A percentile compares a stretch with the other conserved stretches of the same genome.
These are phyloP conservation scores for Periparus ater DNA, from an alignment of 2,797 vertebrate genomes.

Conservation along the genomic window DNA sequence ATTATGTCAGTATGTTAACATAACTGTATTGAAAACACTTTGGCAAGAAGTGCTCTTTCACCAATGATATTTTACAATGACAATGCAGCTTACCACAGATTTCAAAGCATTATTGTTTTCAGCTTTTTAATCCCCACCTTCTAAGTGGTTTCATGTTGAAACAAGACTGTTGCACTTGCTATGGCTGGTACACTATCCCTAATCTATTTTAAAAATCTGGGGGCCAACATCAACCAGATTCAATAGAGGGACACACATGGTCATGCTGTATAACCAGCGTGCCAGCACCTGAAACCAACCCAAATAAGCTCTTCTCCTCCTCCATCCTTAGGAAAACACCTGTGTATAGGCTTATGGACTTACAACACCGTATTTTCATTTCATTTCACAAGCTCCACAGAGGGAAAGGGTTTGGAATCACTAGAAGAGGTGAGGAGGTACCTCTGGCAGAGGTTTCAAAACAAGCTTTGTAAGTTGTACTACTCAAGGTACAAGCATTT, in stretches of 20 bases:
- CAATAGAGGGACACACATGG: not conserved
- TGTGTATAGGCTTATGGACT: not conserved
- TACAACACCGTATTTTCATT: not conserved
- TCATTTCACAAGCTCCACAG: not conserved
- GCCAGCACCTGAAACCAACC: not conserved
- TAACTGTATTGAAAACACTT: slow-evolving; percentile 20
- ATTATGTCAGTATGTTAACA: not conserved
- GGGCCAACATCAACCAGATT: not conserved
- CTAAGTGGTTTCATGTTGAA: not conserved
- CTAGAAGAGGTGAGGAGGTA: not conserved
- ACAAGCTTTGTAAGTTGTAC: not conserved
- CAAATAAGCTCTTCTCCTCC: not conserved
- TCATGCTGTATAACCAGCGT: rapidly evolving
- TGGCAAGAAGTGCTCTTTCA: not conserved
- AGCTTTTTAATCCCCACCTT: not conserved
- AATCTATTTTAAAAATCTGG: not conserved
- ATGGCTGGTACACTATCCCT: not conserved
- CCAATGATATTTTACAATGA: not conserved
- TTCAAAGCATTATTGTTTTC: not conserved
- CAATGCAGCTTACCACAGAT: not conserved
- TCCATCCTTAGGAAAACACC: not conserved
- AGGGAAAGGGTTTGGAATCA: not conserved
- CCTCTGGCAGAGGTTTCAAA: not conserved
- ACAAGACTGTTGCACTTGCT: not conserved
- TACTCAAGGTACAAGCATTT: not conserved